phyloP scores from a whole-genome alignment of 1,140 invertebrate genomes.

The Formica exsecta region DNA sequence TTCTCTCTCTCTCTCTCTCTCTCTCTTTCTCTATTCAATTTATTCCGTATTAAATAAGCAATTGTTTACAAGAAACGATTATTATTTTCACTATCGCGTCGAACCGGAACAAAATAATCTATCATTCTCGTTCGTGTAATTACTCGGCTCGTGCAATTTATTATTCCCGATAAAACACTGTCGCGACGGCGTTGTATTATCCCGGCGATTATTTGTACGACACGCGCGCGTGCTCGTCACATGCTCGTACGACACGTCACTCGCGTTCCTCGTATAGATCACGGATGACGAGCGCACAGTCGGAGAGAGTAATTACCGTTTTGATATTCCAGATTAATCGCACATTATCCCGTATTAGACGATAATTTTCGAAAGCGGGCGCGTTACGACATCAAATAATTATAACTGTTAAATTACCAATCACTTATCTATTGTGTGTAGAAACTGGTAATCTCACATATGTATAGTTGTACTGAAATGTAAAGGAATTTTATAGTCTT shows the following conservation, averaged over 20 bases:
- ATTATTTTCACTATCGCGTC: background rate
- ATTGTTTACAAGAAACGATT: conserved; percentile 13
- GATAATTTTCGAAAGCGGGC: conserved; percentile 48
- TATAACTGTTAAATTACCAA: conserved; percentile 41
- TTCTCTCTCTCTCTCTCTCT: background rate
- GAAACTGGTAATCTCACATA: conserved; percentile 10
- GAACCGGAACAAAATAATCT: conserved; percentile 25
- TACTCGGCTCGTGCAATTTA: conserved; percentile 39
- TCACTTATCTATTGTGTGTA: conserved; percentile 15
- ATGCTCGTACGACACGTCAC: conserved; percentile 34
- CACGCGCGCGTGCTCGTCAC: conserved; percentile 4
- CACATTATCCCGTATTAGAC: conserved; percentile 30
- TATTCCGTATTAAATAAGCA: background rate
- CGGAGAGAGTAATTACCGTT: conserved; percentile 53
- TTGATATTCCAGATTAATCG: conserved; percentile 60
- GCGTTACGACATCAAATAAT: conserved; percentile 20
- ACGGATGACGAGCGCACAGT: conserved; percentile 38
- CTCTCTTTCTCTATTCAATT: background rate
- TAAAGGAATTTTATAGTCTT: background rate
- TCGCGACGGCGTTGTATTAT: conserved; percentile 3
- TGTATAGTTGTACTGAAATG: background rate
- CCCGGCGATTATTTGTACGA: conserved; percentile 22
- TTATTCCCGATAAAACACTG: conserved; percentile 41
- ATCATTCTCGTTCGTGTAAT: conserved; percentile 36
- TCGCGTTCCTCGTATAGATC: conserved; percentile 27